Evolutionary conservation across 2,113 vertebrate genomes (phyloP).

Genomic region (Cariama cristata): DNA sequence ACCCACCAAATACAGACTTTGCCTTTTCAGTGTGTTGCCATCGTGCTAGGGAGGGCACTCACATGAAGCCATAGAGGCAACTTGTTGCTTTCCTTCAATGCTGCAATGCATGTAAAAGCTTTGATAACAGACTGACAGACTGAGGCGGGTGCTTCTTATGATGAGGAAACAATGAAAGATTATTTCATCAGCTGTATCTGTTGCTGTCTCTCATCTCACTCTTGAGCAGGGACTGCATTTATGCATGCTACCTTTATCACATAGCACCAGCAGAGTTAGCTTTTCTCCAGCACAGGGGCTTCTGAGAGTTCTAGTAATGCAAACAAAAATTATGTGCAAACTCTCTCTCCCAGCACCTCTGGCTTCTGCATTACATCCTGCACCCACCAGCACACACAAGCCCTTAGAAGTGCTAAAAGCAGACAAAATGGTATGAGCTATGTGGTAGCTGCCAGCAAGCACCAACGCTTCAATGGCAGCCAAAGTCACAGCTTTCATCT

Average conservation of each 20-base stretch:
- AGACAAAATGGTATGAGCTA: background rate
- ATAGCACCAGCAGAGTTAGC: background rate
- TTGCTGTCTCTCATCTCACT: background rate
- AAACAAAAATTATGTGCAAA: background rate
- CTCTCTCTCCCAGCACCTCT: background rate
- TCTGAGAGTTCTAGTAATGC: background rate
- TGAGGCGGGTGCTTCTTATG: background rate
- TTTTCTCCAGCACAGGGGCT: background rate
- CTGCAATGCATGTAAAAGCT: background rate
- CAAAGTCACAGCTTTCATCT: background rate
- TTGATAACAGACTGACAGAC: background rate
- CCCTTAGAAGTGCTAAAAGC: background rate
- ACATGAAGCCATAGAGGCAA: background rate
- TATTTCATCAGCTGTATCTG: conserved; percentile 11
- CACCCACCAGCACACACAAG: background rate
- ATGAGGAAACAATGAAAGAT: background rate
- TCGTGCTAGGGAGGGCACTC: background rate
- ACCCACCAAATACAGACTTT: background rate
- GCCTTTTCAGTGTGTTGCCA: background rate
- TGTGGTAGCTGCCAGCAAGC: background rate
- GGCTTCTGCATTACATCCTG: background rate
- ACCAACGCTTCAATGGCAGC: background rate
- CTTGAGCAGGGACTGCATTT: background rate
- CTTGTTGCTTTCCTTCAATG: background rate
- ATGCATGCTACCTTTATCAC: background rate